Evolutionary conservation across 2,113 vertebrate species (phyloP), one percentile per base, ranked within the genome.

Genomic region (Chloebia gouldiae): DNA sequence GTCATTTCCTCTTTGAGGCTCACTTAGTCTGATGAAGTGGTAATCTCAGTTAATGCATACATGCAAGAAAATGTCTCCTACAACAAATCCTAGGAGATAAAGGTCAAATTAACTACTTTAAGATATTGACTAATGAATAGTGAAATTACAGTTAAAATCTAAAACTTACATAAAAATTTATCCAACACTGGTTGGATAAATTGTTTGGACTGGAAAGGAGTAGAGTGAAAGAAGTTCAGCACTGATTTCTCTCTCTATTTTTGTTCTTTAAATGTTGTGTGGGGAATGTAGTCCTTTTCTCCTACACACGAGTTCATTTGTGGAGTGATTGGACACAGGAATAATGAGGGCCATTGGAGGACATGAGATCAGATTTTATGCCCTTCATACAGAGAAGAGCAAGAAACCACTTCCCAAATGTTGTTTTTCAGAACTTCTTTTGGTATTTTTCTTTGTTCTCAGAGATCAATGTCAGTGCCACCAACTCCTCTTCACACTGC

Each of bases 401-500:
- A 80, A 69, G 50, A 66, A 75, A 33, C 78, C 28, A 23, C 27
- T 79, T 86, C 25, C 30, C 24, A 40, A 61, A 47, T 2, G 1
- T 88, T 80, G n/a, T 51, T 80, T 89, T 77, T 47, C 35, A 33
- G 21, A 71, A 61, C 7, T 80, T 42, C n/a, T 83, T 65, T n/a
- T 44, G 61, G 10, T 82, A 8, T 88, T 86, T 95, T 73, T 61
- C 45, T 80, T 49, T 91, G 89, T 97, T 49, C 96, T 84, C 91
- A 99, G 99, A 98, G 98, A 98, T 99, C 98, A 11, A 99, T 98
- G 98, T 98, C 98, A 91, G 99, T 99, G 64, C 99, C 99, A 13
- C 98, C 98, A 92, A 99, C 99, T 15, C 99, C 99, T 1, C 99
- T 99, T 23, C 98, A 99, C 95, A 99, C 99, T 35, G 99, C 99